These are phyloP conservation scores for Aleiodes leptofemur DNA, from an alignment of 2,888 invertebrate species.

Conservation along the genomic window DNA sequence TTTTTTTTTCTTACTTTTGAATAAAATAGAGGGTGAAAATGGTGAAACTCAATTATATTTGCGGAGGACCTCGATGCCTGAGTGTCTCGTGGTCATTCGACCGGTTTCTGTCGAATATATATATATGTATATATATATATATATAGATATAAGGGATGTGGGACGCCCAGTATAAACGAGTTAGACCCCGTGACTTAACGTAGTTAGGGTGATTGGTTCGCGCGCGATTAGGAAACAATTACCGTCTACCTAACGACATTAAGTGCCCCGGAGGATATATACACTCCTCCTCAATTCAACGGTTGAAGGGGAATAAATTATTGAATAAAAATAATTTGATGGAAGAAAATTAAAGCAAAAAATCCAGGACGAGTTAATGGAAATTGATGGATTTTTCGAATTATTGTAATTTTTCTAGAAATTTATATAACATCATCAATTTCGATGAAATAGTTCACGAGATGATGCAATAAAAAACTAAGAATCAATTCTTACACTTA, in stretches of 20 bases:
- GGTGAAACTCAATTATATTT: conserved; percentile 26
- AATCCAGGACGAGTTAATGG: too few relatives aligned
- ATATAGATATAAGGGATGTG: conserved; percentile 3
- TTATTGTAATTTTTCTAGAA: background rate
- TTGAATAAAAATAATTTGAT: background rate
- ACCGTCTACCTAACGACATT: conserved; percentile 60
- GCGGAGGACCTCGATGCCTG: conserved; percentile 27
- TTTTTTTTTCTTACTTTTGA: background rate
- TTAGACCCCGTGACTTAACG: conserved; percentile 55
- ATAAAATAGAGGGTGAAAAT: background rate
- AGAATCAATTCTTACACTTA: too few relatives aligned
- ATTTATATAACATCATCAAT: background rate
- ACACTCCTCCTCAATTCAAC: conserved; percentile 31
- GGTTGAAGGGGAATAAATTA: conserved; percentile 11
- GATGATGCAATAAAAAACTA: too few relatives aligned
- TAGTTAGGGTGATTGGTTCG: conserved; percentile 64
- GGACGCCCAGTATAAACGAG: conserved; percentile 56
- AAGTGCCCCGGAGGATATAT: conserved; percentile 57
- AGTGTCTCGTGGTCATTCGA: conserved; percentile 19
- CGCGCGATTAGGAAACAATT: conserved; percentile 64
- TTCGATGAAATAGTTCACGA: too few relatives aligned
- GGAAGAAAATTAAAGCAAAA: too few relatives aligned
- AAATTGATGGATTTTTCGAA: background rate
- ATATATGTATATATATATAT: background rate
- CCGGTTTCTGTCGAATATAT: conserved; percentile 22